These are phyloP conservation scores for Sphaerodactylus townsendi DNA, from an alignment of 2,113 vertebrate species.

Conservation along the genomic window DNA sequence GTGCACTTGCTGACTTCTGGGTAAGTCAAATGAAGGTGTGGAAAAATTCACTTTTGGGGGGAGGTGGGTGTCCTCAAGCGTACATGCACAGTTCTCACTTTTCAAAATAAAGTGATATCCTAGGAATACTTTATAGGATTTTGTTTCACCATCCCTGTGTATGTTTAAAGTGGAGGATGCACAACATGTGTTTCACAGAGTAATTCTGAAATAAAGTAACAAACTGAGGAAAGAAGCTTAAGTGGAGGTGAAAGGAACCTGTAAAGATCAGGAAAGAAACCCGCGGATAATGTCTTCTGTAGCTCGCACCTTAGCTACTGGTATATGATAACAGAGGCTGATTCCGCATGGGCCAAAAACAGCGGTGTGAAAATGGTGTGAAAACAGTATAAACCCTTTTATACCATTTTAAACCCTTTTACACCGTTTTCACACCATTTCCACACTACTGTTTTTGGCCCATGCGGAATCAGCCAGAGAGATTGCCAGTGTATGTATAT, in stretches of 20 bases:
- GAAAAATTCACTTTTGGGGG: rapidly evolving
- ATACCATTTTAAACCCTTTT: no score
- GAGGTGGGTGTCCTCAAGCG: not conserved
- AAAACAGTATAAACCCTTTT: no score
- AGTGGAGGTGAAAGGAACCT: not conserved
- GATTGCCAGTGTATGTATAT: not conserved
- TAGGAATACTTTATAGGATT: rapidly evolving
- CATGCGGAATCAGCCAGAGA: not conserved
- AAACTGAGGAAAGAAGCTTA: not conserved
- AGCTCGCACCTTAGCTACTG: rapidly evolving
- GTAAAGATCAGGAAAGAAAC: not conserved
- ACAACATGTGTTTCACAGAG: not conserved
- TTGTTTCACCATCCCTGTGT: not conserved
- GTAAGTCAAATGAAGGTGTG: not conserved
- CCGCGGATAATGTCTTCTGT: not conserved
- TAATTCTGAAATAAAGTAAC: not conserved
- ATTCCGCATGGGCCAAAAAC: no score
- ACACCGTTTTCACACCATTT: no score
- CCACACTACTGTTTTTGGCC: no score
- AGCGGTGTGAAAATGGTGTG: no score
- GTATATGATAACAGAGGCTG: no score
- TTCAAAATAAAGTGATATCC: not conserved
- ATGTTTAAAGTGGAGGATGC: not conserved
- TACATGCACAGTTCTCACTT: not conserved
- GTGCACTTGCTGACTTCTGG: not conserved